Evolutionary conservation across 2,888 invertebrate genomes (phyloP).

Genomic region (Myopa testacea): DNA sequence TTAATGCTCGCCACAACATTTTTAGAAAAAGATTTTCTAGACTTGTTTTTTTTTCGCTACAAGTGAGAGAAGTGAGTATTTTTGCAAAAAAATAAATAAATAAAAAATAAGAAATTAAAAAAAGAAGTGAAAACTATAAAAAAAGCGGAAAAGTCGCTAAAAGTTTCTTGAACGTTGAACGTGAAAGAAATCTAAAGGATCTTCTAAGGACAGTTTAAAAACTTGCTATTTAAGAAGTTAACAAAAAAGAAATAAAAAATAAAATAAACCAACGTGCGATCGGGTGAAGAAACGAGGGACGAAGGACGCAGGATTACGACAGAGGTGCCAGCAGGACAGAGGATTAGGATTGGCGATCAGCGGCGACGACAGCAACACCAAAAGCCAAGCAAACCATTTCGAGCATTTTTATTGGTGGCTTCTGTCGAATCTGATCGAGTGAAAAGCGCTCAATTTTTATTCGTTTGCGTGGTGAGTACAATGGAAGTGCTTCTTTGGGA

Average conservation of each 20-base stretch:
- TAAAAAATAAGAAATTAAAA: neutral
- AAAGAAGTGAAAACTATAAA: neutral
- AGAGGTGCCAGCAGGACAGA: no score
- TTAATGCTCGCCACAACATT: slow-evolving; percentile 12
- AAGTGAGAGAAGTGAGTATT: neutral
- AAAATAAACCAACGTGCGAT: no score
- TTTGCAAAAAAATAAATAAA: neutral
- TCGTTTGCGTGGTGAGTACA: slow-evolving; percentile 18
- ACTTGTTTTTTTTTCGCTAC: neutral
- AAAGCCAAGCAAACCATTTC: neutral
- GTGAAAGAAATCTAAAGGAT: no score
- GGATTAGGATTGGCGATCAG: no score
- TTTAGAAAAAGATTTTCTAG: neutral
- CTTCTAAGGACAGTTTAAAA: no score
- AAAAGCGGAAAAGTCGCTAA: neutral
- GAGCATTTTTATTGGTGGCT: neutral
- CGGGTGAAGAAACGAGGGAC: no score
- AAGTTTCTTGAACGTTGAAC: no score
- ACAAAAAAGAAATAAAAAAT: no score
- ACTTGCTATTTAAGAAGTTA: no score
- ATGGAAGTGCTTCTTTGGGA: no score
- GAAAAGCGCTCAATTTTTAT: slow-evolving; percentile 5
- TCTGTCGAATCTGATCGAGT: neutral
- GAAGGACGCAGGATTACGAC: no score
- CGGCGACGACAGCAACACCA: no score